Conservation (phyloP, 2,888 invertebrate genomes). For the Habrosyne pyritoides region DNA sequence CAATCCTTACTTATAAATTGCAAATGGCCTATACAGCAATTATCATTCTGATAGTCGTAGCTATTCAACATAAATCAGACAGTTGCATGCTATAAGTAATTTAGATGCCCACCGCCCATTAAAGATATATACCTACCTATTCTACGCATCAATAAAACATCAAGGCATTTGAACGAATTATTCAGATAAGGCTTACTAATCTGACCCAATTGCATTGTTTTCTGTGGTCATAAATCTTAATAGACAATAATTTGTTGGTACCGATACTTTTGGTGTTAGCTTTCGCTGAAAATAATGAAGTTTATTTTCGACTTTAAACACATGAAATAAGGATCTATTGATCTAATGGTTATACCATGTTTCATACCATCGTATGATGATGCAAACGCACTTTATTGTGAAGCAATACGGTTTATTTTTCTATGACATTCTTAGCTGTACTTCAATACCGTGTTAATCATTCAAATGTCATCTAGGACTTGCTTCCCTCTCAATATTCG, state of each 20-base stretch:
- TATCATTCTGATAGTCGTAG: not conserved
- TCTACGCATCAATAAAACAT: constrained; percentile 39
- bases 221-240: constrained; percentile 34
- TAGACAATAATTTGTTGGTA: constrained; percentile 30
- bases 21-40: not conserved
- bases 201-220: constrained; percentile 41
- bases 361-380: no score
- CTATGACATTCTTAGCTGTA: no score
- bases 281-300: not conserved
- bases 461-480: no score
- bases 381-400: no score
- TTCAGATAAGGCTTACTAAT: constrained; percentile 51
- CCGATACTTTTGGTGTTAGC: not conserved
- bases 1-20: not conserved
- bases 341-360: no score
- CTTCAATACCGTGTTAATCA: no score
- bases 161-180: constrained; percentile 33
- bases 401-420: no score
- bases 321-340: not conserved
- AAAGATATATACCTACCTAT: constrained; percentile 21
- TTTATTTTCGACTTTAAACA: not conserved
- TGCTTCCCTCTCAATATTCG: no score
- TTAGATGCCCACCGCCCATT: constrained; percentile 18
- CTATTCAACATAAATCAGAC: not conserved
- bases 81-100: constrained; percentile 37